Conservation (phyloP, 2,797 vertebrate genomes). For the Babyrousa celebensis region DNA sequence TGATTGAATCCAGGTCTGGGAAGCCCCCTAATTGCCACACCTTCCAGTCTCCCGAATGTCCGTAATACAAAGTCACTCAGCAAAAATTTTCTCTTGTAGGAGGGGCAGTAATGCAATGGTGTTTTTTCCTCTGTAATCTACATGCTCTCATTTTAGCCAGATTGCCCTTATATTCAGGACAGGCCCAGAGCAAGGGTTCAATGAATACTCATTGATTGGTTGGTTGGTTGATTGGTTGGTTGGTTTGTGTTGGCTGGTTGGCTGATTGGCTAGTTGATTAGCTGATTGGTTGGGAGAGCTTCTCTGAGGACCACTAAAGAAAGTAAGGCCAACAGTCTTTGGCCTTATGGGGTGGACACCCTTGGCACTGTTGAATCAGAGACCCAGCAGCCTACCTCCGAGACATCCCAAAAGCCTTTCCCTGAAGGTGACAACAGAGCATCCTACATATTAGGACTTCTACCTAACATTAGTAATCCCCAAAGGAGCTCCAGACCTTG, state of each 20-base stretch:
- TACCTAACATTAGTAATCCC: background rate
- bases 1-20: background rate
- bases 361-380: too few species aligned
- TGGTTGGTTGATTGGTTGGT: background rate
- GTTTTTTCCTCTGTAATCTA: background rate
- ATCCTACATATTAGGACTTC: background rate
- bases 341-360: background rate
- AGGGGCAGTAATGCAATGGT: background rate
- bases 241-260: background rate
- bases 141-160: background rate
- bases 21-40: background rate
- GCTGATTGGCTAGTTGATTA: background rate
- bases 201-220: background rate
- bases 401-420: background rate
- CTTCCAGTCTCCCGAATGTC: background rate
- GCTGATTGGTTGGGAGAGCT: background rate
- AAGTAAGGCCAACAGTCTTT: background rate
- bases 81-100: background rate
- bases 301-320: background rate
- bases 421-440: background rate
- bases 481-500: background rate
- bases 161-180: background rate
- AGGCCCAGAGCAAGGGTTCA: background rate
- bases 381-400: background rate
- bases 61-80: background rate